Conservation (phyloP, 1,140 invertebrate genomes). For the Leptoteleia sp. region DNA sequence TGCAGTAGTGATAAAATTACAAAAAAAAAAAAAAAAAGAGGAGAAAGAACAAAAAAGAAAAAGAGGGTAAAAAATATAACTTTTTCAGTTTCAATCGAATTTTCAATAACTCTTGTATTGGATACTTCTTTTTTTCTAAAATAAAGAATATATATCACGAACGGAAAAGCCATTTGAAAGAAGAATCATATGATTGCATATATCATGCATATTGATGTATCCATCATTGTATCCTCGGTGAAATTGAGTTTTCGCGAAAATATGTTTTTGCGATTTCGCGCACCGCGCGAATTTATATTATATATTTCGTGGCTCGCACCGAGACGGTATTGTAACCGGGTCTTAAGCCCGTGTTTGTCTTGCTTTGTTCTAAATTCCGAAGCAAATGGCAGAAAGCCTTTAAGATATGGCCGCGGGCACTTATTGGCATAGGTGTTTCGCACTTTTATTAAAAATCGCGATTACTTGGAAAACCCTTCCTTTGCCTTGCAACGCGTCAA, state of each 20-base stretch:
- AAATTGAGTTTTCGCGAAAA: constrained; percentile 42
- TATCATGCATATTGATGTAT: constrained; percentile 41
- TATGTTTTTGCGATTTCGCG: constrained; percentile 17
- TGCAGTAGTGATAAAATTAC: no score
- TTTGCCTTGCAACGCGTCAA: no score
- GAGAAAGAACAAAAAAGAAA: no score
- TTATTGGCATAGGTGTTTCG: constrained; percentile 19
- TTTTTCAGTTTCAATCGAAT: no score
- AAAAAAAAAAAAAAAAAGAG: no score
- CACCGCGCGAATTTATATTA: constrained; percentile 20
- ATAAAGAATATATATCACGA: no score
- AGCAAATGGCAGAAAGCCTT: constrained; percentile 5
- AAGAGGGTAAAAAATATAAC: no score
- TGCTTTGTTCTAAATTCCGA: constrained; percentile 29
- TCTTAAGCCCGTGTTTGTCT: constrained; percentile 20
- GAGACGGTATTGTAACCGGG: no score
- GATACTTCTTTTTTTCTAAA: no score
- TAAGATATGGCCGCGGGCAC: constrained; percentile 14
- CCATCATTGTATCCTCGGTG: constrained; percentile 14
- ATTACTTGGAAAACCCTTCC: no score
- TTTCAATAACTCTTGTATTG: no score
- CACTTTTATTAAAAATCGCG: constrained; percentile 10
- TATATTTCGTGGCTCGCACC: no score
- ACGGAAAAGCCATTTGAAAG: constrained; percentile 13
- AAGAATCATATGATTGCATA: constrained; percentile 24